These are phyloP conservation scores for Temnopleurus reevesii DNA, from an alignment of 53 echinoderm and acorn worm species.

Conservation along the genomic window DNA sequence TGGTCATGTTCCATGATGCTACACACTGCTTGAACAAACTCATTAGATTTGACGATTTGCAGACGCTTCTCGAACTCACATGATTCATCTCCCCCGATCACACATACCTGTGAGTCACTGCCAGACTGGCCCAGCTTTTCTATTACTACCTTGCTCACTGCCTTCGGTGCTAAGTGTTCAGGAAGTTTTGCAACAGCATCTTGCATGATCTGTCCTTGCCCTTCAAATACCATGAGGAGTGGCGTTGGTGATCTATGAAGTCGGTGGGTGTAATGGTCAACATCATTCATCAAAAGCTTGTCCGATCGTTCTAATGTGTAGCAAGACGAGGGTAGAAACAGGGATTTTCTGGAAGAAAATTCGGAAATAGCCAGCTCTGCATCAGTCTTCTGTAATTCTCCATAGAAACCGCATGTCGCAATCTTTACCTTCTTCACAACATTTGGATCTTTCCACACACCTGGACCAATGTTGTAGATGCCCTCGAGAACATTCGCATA, in stretches of 20 bases:
- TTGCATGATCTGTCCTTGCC: not conserved
- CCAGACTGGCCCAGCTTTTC: constrained; percentile 28
- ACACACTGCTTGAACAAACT: not conserved
- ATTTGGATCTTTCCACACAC: not conserved
- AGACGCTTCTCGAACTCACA: constrained; percentile 18
- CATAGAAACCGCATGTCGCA: not conserved
- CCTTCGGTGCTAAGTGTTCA: not conserved
- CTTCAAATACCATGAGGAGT: not conserved
- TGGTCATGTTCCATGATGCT: not conserved
- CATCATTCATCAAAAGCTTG: constrained; percentile 32
- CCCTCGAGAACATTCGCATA: constrained; percentile 51
- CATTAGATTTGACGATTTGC: not conserved
- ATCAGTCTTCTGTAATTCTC: not conserved
- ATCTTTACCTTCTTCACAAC: not conserved
- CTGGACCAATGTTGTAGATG: not conserved
- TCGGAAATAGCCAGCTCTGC: not conserved
- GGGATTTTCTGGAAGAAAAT: not conserved
- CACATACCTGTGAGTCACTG: not conserved
- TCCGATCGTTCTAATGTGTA: constrained; percentile 7
- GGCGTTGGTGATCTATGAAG: not conserved
- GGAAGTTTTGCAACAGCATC: constrained; percentile 26
- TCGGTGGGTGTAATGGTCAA: constrained; percentile 14
- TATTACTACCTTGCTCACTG: constrained; percentile 18
- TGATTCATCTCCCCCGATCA: not conserved
- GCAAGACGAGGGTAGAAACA: constrained; percentile 51